Evolutionary conservation across 2,888 invertebrate species (phyloP), one percentile per base, ranked within the genome.

Genomic region (Ametastegia equiseti): DNA sequence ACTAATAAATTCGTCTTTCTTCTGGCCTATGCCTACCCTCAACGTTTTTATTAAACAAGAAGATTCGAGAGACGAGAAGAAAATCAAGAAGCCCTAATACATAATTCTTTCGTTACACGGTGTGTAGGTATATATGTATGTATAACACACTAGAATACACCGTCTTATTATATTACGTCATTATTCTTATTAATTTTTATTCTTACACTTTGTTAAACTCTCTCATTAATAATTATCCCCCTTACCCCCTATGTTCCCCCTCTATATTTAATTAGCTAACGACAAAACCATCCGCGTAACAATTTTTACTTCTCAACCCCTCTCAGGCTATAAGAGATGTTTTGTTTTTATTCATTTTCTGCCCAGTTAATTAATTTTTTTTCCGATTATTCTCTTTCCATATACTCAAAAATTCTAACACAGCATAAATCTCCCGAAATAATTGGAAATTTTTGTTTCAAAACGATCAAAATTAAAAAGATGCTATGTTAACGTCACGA

Each of bases 1-100:
- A 88, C 88, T 88, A 86, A 88, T 89, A 19, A 39, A 78, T 19
- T 33, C 27, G 33, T 36, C 3, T 78, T 19, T 15, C 45, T n/a
- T n/a, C 36, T 42, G 13, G 39, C 67, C 9, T 36, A n/a, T n/a
- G n/a, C n/a, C n/a, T 13, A 30, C 30, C 54, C 23, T 30, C 19
- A 30, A 47, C 7, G 33, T 23, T 57, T 57, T 57, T 57, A 39
- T 33, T 39, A 1, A 13, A 67, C 11, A n/a, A 65, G 7, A 65
- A 36, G 2, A 33, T 13, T 15, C 23, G 11, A 1, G 23, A 57
- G 27, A 57, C 19, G 23, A 23, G 11, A 13, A 67, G 3, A 42
- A 42, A 11, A 69, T 36, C 19, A 23, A n/a, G 33, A 5, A 36
- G 15, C 15, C 45, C 36, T 42, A 67, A 67, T 67, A 39, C n/a